A percentile compares a stretch with the other conserved stretches of the same genome.
Evolutionary conservation across 64 coral and sea anemone genomes (phyloP).

Genomic region (Montipora foliosa): DNA sequence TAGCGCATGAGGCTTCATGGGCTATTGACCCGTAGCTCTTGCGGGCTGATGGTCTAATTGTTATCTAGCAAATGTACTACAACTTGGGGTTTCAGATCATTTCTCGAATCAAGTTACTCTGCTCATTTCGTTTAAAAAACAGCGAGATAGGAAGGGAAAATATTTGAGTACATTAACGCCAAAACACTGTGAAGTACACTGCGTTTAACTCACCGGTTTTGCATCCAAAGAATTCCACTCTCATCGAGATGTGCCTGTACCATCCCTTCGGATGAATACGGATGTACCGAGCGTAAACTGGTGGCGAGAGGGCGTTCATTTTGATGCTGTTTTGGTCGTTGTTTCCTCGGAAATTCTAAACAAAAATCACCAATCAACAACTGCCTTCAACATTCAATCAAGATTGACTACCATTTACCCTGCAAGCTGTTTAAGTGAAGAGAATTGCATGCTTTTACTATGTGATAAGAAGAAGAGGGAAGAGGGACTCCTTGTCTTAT

Average conservation of each 20-base stretch:
- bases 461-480: too few species aligned
- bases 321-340: slow-evolving; percentile 82
- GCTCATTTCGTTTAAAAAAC: too few species aligned
- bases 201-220: slow-evolving; percentile 62
- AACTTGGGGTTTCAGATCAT: too few species aligned
- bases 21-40: too few species aligned
- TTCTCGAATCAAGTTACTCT: too few species aligned
- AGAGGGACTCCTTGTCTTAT: too few species aligned
- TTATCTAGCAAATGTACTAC: too few species aligned
- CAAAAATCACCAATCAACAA: background rate
- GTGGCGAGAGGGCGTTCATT: slow-evolving; percentile 70
- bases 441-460: background rate
- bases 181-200: too few species aligned
- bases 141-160: too few species aligned
- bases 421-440: background rate
- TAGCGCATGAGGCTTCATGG: too few species aligned
- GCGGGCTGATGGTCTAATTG: too few species aligned
- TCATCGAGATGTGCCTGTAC: slow-evolving; percentile 79
- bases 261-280: slow-evolving; percentile 76
- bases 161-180: too few species aligned
- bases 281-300: slow-evolving; percentile 70
- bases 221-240: slow-evolving; percentile 89
- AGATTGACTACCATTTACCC: background rate
- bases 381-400: background rate
- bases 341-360: slow-evolving; percentile 91